A percentile compares a stretch with the other conserved stretches of the same genome.
Evolutionary conservation across 1,140 invertebrate species (phyloP).

Genomic region (Zaprionus lachaisei): DNA sequence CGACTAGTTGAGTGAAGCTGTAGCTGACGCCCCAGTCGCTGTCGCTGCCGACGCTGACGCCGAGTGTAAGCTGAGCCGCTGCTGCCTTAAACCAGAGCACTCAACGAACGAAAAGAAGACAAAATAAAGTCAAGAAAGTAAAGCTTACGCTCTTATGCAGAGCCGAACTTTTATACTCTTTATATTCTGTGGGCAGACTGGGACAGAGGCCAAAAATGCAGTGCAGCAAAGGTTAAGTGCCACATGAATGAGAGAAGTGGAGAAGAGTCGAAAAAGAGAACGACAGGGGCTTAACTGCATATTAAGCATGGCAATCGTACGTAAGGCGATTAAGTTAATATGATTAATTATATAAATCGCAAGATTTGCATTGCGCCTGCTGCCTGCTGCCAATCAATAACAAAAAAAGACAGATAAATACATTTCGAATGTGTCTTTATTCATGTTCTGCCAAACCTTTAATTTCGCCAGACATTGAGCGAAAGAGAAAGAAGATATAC

Average conservation of each 20-base stretch:
- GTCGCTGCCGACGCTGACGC: not conserved
- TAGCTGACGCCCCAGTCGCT: not conserved
- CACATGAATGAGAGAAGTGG: constrained; percentile 31
- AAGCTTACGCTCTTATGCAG: constrained; percentile 32
- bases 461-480: constrained; percentile 19
- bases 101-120: not conserved
- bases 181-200: no score
- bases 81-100: constrained; percentile 50
- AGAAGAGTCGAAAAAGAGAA: not conserved
- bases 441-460: constrained; percentile 11
- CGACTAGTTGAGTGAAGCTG: constrained; percentile 34
- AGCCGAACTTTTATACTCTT: constrained; percentile 40
- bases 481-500: not conserved
- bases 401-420: not conserved
- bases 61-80: constrained; percentile 34
- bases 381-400: constrained; percentile 34
- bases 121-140: constrained; percentile 42
- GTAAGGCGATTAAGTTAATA: constrained; percentile 48
- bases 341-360: constrained; percentile 47
- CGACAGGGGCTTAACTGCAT: constrained; percentile 26
- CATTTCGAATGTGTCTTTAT: constrained; percentile 2
- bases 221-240: constrained; percentile 10
- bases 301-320: constrained; percentile 15
- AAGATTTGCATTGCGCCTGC: constrained; percentile 31
- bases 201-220: no score